phyloP scores from a whole-genome alignment of 2,888 invertebrate genomes.

The Lamellibrachia satsuma region DNA sequence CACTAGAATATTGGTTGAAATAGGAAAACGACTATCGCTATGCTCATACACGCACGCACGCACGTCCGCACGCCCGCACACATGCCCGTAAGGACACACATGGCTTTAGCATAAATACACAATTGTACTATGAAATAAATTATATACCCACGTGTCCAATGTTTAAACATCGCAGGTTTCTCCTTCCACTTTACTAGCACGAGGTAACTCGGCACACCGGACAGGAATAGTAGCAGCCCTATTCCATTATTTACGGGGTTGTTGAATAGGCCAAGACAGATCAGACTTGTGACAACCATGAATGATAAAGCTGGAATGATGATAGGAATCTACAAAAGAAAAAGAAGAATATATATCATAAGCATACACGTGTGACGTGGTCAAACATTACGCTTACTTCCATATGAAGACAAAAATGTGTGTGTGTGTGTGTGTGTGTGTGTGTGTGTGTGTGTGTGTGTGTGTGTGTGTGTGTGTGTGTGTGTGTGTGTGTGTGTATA shows the following conservation, averaged over 20 bases:
- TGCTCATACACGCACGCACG: not conserved
- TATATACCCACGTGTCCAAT: not conserved
- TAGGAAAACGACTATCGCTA: not conserved
- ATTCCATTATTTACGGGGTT: conserved; percentile 82
- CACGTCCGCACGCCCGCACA: not conserved
- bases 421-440: no score
- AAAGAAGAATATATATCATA: not conserved
- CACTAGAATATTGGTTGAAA: no score
- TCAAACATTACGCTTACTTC: no score
- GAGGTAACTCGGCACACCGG: conserved; percentile 85
- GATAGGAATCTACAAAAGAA: conserved; percentile 74
- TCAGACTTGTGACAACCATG: conserved; percentile 78
- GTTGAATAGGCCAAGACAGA: conserved; percentile 81
- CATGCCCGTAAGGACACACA: not conserved
- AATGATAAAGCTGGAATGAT: conserved; percentile 83
- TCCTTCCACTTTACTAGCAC: conserved; percentile 70
- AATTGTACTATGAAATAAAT: not conserved
- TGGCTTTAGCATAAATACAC: no score
- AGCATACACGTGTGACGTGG: no score
- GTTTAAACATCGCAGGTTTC: not conserved
- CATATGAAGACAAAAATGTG: no score
- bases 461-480: no score
- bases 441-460: no score
- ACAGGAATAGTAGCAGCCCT: conserved; percentile 81
- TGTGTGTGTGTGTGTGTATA: no score